Conservation (phyloP, 1,140 invertebrate species). For the Ruditapes philippinarum region DNA sequence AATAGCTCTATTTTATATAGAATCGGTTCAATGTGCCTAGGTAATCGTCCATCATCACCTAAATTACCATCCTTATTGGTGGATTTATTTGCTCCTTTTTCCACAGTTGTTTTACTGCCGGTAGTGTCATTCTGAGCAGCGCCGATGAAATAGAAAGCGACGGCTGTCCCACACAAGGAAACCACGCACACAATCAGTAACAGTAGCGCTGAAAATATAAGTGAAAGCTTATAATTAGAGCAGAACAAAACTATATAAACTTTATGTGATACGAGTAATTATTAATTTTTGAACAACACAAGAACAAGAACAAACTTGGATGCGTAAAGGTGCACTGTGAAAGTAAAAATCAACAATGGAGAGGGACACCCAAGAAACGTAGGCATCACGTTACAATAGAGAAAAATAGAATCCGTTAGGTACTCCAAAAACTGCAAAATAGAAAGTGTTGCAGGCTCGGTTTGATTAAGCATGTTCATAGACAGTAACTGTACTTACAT, state of each 20-base stretch:
- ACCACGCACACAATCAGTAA: neutral
- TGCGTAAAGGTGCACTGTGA: neutral
- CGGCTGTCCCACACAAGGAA: neutral
- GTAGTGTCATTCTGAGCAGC: neutral
- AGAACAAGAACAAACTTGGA: neutral
- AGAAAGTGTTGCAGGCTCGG: too few relatives aligned
- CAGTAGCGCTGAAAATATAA: neutral
- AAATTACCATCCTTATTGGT: neutral
- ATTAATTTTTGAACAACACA: neutral
- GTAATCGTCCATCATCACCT: constrained; percentile 77
- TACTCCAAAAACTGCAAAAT: too few relatives aligned
- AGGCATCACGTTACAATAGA: too few relatives aligned
- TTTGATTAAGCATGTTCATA: too few relatives aligned
- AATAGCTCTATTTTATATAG: constrained; percentile 83
- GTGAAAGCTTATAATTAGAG: too few relatives aligned
- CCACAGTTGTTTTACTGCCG: neutral
- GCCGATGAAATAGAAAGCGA: constrained; percentile 18
- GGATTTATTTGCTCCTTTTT: neutral
- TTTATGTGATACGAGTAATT: neutral
- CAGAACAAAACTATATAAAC: too few relatives aligned
- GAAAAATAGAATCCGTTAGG: too few relatives aligned
- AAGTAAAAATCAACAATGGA: too few relatives aligned
- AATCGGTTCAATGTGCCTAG: constrained; percentile 78
- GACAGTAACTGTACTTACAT: too few relatives aligned
- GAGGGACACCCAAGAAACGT: too few relatives aligned